Evolutionary conservation across 2,888 invertebrate species (phyloP), one percentile per base, ranked within the genome.

Genomic region (Leucoptera coffeella): DNA sequence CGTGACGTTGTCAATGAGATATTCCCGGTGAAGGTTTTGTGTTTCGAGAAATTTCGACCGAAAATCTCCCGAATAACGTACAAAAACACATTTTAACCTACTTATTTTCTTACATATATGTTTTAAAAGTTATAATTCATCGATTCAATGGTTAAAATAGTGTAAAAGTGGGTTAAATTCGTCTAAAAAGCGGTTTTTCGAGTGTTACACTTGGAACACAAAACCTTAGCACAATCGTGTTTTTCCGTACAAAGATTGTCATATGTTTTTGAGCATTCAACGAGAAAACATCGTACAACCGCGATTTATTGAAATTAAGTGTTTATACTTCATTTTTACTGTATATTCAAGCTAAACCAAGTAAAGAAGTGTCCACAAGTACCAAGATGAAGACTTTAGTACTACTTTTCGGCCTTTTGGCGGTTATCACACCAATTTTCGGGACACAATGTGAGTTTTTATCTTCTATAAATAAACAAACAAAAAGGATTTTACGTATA

Each of bases 381-480:
- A 35, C 38, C 43, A 61, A 46, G 44, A 76, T 80, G 79, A 79
- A 77, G 72, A 57, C 57, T 53, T 46, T 74, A 77, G 42, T 39
- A 62, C 38, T 60, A 61, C 47, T 44, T 73, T 17, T 17, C 17
- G 17, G 17, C 9, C n/a, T 75, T 34, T 39, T 77, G 47, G 64
- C 67, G 39, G 46, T 73, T 28, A 52, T 64, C 41, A 56, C 60
- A 27, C 60, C 73, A 30, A 64, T 71, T 25, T 71, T 67, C 32
- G 74, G 73, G 27, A 64, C 79, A 37, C 74, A 78, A 73, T 85
- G 85, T 85, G 51, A 84, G 84, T 82, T 17, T 7, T 17, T 17
- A 7, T 17, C 35, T 29, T 35, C 34, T 32, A 29, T 34, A 35
- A 31, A 28, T 38, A 31, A 32, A 38, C 37, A 35, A 32, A 32